These are phyloP conservation scores for Mallateleia sp. DNA, from an alignment of 2,888 invertebrate species.

Conservation along the genomic window DNA sequence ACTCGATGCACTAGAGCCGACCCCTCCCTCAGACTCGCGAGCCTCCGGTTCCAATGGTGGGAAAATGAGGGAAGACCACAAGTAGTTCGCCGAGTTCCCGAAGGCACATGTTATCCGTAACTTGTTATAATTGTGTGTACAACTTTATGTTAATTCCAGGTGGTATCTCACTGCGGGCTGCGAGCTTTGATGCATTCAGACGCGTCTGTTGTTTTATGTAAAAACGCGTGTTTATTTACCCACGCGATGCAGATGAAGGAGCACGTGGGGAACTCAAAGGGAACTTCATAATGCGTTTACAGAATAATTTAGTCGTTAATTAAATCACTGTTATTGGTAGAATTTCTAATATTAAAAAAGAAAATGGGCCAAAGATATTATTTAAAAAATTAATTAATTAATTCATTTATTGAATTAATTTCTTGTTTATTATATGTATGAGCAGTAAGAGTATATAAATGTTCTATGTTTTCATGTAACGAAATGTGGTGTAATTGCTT, in stretches of 20 bases:
- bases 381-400: no score
- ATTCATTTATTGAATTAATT: no score
- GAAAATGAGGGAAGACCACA: constrained; percentile 73
- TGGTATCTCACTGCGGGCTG: constrained; percentile 33
- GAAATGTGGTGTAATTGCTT: no score
- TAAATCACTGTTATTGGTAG: constrained; percentile 28
- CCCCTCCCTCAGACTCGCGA: constrained; percentile 57
- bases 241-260: constrained; percentile 12
- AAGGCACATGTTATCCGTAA: constrained; percentile 62
- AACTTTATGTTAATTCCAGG: constrained; percentile 69
- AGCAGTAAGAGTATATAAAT: no score
- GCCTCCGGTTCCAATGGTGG: constrained; percentile 59
- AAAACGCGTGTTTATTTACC: constrained; percentile 69
- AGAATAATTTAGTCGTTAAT: constrained; percentile 18
- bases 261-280: constrained; percentile 23
- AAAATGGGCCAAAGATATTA: no score
- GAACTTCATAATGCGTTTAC: constrained; percentile 49
- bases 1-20: constrained; percentile 66
- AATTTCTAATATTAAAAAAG: no score
- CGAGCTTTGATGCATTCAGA: constrained; percentile 56
- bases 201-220: constrained; percentile 66
- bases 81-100: constrained; percentile 66
- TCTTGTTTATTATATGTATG: no score
- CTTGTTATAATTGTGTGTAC: constrained; percentile 62
- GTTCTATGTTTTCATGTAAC: no score